Base-by-base conservation (phyloP, 2,113 vertebrate genomes). In the Pongo pygmaeus region DNA sequence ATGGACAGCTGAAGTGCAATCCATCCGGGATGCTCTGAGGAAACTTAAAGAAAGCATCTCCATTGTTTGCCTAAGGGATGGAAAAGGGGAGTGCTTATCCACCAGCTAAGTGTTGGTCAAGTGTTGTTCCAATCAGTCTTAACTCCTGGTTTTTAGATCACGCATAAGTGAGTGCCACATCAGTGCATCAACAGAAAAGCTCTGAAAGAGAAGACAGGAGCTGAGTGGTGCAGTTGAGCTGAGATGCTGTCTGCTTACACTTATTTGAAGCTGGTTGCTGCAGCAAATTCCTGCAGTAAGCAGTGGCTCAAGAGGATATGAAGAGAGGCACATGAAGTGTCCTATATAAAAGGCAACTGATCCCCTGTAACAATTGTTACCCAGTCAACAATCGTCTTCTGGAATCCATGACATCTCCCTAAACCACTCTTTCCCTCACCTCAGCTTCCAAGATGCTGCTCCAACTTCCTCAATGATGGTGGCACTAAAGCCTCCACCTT, bases 301-400 rank as follows among this genome's bases (percentile, higher is more conserved):
- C 11, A 32, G 38, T 27, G n/a, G 5, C 35, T 16, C 2, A 8
- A 27, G 12, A 55, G 72, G 30, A 46, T 1, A 1, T n/a, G 2
- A 52, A 57, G 18, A 84, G 52, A 64, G 40, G 8, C 16, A 61
- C 32, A 4, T 13, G 17, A 17, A 13, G 30, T 38, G 13, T 40
- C 84, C n/a, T 23, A 0, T 7, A 25, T 17, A 43, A 23, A 35
- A 7, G 30, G 2, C 25, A 84, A 20, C 5, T 30, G 43, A 43
- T 64, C 89, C 22, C 61, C 81, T 64, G 27, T 83, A 40, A n/a
- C 17, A 25, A 48, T 17, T 77, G 17, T 30, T 32, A 27, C 22
- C n/a, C 10, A 50, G 35, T 32, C 48, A 86, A 27, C 16, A 57
- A 48, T 61, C 77, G 18, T 83, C 78, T 72, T 94, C 61, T 61